Base-by-base conservation (phyloP, 2,113 vertebrate genomes). In the Oreocharis arfaki region DNA sequence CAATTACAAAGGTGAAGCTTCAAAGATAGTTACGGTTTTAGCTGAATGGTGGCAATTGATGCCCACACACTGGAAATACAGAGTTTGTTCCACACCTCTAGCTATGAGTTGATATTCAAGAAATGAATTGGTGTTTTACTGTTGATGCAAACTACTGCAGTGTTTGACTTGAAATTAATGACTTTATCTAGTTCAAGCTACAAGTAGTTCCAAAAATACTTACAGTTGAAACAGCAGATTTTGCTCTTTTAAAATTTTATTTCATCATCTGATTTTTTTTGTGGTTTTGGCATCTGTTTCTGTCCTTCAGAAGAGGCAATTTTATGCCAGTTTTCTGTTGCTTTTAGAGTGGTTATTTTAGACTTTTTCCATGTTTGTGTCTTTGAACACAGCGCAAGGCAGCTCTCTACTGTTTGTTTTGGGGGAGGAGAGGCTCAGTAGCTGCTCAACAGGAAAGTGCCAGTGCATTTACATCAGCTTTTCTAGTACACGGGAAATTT, bases 291-390 rank as follows among this genome's bases (percentile, higher is more conserved):
- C 37, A 32, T 53, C 7, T 46, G 2, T 61, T 87, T 80, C 32
- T 35, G n/a, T 61, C 50, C 42, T 76, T 92, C 32, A 4, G 47
- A 57, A 67, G 17, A 81, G 26, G 14, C 26, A 67, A 53, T 84
- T 65, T 60, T 84, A 61, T 79, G 41, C 65, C 10, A 28, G 27
- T 50, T 76, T 90, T 74, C 42, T 74, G 42, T 95, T 95, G 63
- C 39, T 77, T 94, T 91, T 83, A 47, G 44, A 73, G 53, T 84
- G 42, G 35, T 90, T 97, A 87, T 89, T 93, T 93, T 83, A 74
- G 71, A 63, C 75, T 93, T 96, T 90, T 86, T 78, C 90, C 32
- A 56, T 56, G 64, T 86, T 75, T 32, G 3, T 71, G 47, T 77
- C 52, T 94, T 88, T 90, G 85, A 80, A 75, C 55, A 83, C 13